Percentiles rank a stretch among this genome's conserved stretches.
phyloP scores from a whole-genome alignment of 2,797 vertebrate genomes.

The Brachyrhaphis roseni region DNA sequence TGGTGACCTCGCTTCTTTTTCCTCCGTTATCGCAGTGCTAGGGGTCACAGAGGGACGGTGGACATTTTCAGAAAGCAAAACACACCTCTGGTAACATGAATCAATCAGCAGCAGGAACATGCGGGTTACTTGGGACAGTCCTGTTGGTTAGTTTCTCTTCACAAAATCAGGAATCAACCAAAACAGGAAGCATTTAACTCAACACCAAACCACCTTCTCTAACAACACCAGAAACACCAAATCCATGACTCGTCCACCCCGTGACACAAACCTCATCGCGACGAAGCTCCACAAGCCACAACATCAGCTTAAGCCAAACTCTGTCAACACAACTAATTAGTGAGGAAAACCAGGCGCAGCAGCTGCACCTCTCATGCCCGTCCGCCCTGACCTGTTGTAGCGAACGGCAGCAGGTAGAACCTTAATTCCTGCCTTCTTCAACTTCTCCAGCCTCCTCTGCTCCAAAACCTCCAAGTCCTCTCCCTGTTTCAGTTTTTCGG shows the following conservation, averaged over 20 bases:
- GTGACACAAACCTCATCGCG: conserved; percentile 7
- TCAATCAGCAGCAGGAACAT: conserved; percentile 20
- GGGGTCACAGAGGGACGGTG: conserved; percentile 50
- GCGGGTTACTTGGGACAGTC: conserved; percentile 3
- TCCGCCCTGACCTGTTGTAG: conserved; percentile 89
- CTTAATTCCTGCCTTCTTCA: conserved; percentile 91
- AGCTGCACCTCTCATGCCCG: conserved; percentile 28
- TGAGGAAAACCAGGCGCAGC: conserved; percentile 28
- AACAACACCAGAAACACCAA: not conserved
- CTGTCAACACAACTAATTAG: conserved; percentile 35
- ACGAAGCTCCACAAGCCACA: conserved; percentile 9
- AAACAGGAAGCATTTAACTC: not conserved
- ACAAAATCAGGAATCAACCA: conserved; percentile 11
- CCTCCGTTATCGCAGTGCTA: conserved; percentile 73
- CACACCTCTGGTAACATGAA: conserved; percentile 1
- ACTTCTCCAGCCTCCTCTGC: conserved; percentile 82
- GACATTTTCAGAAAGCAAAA: conserved; percentile 38
- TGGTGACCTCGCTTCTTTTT: conserved; percentile 70
- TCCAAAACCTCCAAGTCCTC: conserved; percentile 77
- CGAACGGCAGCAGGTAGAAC: conserved; percentile 86
- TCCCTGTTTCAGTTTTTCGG: conserved; percentile 65
- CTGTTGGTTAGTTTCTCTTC: conserved; percentile 21
- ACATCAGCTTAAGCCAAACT: conserved; percentile 15
- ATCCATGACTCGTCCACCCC: conserved; percentile 14
- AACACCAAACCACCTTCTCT: not conserved